Conservation (phyloP, 2,797 vertebrate genomes). For the Okamejei kenojei region DNA sequence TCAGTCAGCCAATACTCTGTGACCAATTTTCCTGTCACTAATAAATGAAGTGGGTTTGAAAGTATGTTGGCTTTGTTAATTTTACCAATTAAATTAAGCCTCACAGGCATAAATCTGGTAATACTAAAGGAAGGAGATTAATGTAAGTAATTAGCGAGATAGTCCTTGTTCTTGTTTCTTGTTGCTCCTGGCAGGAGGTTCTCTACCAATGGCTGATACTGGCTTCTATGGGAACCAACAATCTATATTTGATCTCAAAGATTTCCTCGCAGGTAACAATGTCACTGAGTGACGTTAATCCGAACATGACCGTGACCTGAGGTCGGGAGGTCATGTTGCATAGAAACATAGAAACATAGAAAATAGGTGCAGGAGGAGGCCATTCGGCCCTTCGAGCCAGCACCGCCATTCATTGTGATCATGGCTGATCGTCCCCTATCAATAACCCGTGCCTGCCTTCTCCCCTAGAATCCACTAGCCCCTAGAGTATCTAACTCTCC, state of each 20-base stretch:
- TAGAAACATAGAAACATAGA: no score
- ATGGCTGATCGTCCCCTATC: no score
- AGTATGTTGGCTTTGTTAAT: constrained; percentile 38
- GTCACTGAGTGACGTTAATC: constrained; percentile 25
- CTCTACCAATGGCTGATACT: constrained; percentile 18
- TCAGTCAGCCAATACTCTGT: constrained; percentile 33
- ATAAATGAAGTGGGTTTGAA: constrained; percentile 38
- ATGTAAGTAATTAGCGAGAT: constrained; percentile 38
- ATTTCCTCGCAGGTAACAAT: constrained; percentile 9
- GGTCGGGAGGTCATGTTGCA: no score
- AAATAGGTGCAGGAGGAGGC: no score
- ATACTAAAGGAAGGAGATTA: constrained; percentile 35
- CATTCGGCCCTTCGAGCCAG: no score
- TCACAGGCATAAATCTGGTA: constrained; percentile 35
- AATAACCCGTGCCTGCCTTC: no score
- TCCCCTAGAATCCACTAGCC: no score
- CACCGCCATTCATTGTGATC: no score
- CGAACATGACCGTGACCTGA: not conserved
- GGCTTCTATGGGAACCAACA: constrained; percentile 10
- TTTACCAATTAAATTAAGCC: constrained; percentile 38
- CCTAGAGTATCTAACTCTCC: no score
- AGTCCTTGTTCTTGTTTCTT: constrained; percentile 29
- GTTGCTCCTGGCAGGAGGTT: constrained; percentile 32
- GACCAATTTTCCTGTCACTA: constrained; percentile 36
- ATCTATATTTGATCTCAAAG: constrained; percentile 21